Percentiles rank a stretch among this genome's conserved stretches.
Conservation (phyloP, 2,797 vertebrate species). For the Neopelma chrysocephalum region DNA sequence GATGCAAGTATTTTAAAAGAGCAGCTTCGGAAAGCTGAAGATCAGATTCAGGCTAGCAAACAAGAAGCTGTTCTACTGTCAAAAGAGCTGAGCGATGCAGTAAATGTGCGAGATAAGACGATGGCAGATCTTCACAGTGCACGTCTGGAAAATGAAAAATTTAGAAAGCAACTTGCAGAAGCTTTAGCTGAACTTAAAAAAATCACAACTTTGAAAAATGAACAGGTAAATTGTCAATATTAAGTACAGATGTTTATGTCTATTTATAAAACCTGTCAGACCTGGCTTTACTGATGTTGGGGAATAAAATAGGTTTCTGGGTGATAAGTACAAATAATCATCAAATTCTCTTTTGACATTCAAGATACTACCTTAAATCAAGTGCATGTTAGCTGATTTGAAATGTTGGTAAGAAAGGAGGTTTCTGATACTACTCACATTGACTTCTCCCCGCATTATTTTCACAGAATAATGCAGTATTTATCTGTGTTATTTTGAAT, state of each 20-base stretch:
- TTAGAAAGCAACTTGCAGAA: conserved; percentile 86
- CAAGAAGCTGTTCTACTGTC: conserved; percentile 90
- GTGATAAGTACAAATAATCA: not conserved
- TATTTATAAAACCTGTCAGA: not conserved
- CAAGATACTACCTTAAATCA: not conserved
- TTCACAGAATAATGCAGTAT: not conserved
- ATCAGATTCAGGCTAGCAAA: conserved; percentile 91
- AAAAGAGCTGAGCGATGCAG: conserved; percentile 91
- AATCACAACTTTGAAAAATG: conserved; percentile 75
- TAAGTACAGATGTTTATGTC: not conserved
- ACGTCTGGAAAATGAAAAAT: conserved; percentile 87
- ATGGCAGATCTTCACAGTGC: conserved; percentile 93
- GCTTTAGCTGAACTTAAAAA: conserved; percentile 82
- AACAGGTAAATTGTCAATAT: conserved; percentile 67
- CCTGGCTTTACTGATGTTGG: not conserved
- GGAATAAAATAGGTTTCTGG: not conserved
- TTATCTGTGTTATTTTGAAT: not conserved
- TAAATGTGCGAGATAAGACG: conserved; percentile 89
- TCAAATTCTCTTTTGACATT: not conserved
- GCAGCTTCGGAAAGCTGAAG: conserved; percentile 92
- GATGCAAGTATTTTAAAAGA: conserved; percentile 87
- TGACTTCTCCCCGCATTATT: not conserved
- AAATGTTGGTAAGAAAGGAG: not conserved
- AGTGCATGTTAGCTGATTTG: not conserved
- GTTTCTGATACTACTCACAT: not conserved